These are phyloP conservation scores for Eucera pruinosa DNA, from an alignment of 2,888 invertebrate species.

Conservation along the genomic window DNA sequence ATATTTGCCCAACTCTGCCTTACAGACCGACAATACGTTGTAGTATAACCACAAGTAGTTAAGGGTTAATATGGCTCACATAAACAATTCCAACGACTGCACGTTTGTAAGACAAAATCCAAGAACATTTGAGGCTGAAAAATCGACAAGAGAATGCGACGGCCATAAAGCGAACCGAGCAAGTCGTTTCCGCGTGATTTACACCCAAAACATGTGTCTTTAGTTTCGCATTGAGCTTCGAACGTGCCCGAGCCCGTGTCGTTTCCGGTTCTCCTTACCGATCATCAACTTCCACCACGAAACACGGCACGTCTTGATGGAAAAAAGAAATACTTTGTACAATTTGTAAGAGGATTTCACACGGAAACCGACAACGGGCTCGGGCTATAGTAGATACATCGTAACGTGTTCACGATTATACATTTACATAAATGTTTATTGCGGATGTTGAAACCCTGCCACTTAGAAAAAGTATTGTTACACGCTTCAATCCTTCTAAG, in stretches of 20 bases:
- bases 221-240: slow-evolving; percentile 74
- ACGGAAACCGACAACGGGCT: slow-evolving; percentile 63
- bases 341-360: slow-evolving; percentile 2
- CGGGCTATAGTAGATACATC: slow-evolving; percentile 72
- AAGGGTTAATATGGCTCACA: too few relatives aligned
- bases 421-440: slow-evolving; percentile 81
- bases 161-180: slow-evolving; percentile 20
- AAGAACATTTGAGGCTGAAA: not conserved
- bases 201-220: slow-evolving; percentile 77
- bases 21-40: too few relatives aligned
- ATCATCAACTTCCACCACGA: not conserved
- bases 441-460: slow-evolving; percentile 78
- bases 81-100: not conserved
- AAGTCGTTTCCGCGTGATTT: slow-evolving; percentile 58
- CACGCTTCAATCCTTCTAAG: slow-evolving; percentile 46
- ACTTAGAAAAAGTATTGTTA: slow-evolving; percentile 68
- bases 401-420: slow-evolving; percentile 78
- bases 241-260: slow-evolving; percentile 70
- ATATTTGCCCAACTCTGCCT: too few relatives aligned
- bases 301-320: slow-evolving; percentile 1
- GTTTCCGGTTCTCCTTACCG: slow-evolving; percentile 48
- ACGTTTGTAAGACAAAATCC: too few relatives aligned
- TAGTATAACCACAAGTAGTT: too few relatives aligned
- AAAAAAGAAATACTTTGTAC: slow-evolving; percentile 37
- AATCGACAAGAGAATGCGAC: slow-evolving; percentile 11